Conservation (phyloP, 2,113 vertebrate species). For the Reinhardtius hippoglossoides region DNA sequence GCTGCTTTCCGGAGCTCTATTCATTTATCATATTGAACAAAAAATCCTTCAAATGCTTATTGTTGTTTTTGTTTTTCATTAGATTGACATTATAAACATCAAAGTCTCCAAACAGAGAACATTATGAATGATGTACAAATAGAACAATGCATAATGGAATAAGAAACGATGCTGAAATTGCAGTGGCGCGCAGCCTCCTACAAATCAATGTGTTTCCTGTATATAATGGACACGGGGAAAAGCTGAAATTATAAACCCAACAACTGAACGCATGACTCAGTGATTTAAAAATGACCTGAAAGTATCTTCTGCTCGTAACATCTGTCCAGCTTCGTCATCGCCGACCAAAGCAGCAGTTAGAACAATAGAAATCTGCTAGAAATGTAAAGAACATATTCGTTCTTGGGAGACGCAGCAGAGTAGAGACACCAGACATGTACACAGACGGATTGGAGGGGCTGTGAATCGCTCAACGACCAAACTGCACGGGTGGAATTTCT, state of each 20-base stretch:
- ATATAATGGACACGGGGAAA: neutral
- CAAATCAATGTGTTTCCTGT: neutral
- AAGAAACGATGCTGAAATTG: neutral
- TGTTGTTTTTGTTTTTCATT: neutral
- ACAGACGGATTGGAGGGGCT: neutral
- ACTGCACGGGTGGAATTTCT: neutral
- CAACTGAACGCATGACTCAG: neutral
- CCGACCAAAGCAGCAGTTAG: no score
- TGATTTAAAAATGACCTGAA: neutral
- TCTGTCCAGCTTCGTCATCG: no score
- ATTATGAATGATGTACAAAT: no score
- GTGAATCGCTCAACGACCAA: neutral
- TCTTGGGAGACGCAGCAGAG: no score
- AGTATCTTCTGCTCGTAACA: no score
- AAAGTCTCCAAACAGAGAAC: no score
- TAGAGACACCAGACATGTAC: neutral
- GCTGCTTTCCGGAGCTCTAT: conserved; percentile 3
- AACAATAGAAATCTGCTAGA: no score
- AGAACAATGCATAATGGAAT: neutral
- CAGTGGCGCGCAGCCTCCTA: neutral
- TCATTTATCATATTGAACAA: neutral
- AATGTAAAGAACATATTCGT: no score
- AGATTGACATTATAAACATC: no score
- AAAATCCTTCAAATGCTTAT: neutral
- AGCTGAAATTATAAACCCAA: neutral